Evolutionary conservation across 1,140 invertebrate species (phyloP), one percentile per base, ranked within the genome.

Genomic region (Zaprionus nigranus): DNA sequence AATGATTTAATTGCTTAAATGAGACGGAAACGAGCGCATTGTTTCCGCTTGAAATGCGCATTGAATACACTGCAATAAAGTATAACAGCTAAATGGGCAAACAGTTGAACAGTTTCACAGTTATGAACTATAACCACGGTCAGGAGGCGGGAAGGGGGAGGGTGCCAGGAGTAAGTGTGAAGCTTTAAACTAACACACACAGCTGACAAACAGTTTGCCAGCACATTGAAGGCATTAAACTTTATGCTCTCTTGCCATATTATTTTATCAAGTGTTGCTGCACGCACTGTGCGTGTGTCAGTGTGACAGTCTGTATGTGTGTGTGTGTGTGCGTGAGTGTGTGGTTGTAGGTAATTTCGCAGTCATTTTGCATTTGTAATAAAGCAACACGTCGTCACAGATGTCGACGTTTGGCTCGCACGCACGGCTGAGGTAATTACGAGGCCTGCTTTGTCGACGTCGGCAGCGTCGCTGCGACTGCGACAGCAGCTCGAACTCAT

Each of bases 321-420:
- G 1, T 64, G 43, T 57, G 24, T 13, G 34, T 40, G 49, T 11
- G 28, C 58, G 36, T 51, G 53, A n/a, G 49, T 40, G 36, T 46
- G 62, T 53, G 57, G 67, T 34, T 38, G 34, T 30, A 75, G 73
- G 81, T 82, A 90, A 90, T 90, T 85, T 77, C 79, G 76, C 85
- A 90, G 85, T 90, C 85, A 90, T 90, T 90, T 90, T 90, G 85
- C 79, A 90, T 90, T 85, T 90, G 85, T 90, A 90, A 90, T 90
- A 85, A 90, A 85, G 81, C 85, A 85, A 90, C 85, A 90, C 88
- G 81, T 90, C 85, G 73, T 79, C 64, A 72, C 73, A 74, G 70
- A 63, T 57, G 65, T 65, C 69, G 68, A 46, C 67, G 71, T 26
- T 56, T 43, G 20, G 15, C 34, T 65, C 49, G 53, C 74, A 72